Percentiles rank a stretch among this genome's conserved stretches.
Conservation (phyloP, 2,113 vertebrate species). For the Pelodiscus sinensis region DNA sequence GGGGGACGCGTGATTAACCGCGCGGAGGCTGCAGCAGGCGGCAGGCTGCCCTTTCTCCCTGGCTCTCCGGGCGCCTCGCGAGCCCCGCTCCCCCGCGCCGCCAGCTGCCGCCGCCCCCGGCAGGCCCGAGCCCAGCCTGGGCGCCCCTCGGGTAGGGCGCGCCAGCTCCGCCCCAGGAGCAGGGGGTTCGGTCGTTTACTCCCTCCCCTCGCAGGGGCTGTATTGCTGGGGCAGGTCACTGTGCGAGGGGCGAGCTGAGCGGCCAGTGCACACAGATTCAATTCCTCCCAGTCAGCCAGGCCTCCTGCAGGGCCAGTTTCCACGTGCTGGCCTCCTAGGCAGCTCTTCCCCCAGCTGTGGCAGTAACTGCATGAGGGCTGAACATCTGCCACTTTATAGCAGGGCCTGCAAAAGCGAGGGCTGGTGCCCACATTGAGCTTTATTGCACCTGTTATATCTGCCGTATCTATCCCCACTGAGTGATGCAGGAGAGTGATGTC, state of each 20-base stretch:
- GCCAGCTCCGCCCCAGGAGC: conserved; percentile 46
- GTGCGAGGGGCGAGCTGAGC: background rate
- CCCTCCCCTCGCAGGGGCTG: background rate
- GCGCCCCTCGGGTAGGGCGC: conserved; percentile 50
- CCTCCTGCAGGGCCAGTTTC: background rate
- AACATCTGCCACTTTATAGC: rapidly evolving
- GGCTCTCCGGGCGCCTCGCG: conserved; percentile 70
- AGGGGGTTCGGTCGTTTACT: conserved; percentile 67
- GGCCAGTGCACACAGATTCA: background rate
- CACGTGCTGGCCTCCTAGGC: rapidly evolving
- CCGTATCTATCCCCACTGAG: rapidly evolving
- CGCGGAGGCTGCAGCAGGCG: conserved; percentile 82
- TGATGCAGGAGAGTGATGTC: rapidly evolving
- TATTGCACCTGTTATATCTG: background rate
- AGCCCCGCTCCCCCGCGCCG: conserved; percentile 48
- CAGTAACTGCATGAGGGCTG: rapidly evolving
- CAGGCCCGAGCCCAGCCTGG: conserved; percentile 64
- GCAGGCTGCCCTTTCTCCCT: conserved; percentile 79
- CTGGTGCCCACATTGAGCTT: background rate
- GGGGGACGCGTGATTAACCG: conserved; percentile 92
- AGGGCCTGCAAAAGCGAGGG: background rate
- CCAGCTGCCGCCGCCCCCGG: conserved; percentile 72
- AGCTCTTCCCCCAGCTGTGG: rapidly evolving
- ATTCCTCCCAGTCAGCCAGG: background rate
- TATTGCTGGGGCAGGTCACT: background rate